A percentile compares a stretch with the other conserved stretches of the same genome.
Conservation (phyloP, 2,113 vertebrate genomes). For the Megaceryle maxima region DNA sequence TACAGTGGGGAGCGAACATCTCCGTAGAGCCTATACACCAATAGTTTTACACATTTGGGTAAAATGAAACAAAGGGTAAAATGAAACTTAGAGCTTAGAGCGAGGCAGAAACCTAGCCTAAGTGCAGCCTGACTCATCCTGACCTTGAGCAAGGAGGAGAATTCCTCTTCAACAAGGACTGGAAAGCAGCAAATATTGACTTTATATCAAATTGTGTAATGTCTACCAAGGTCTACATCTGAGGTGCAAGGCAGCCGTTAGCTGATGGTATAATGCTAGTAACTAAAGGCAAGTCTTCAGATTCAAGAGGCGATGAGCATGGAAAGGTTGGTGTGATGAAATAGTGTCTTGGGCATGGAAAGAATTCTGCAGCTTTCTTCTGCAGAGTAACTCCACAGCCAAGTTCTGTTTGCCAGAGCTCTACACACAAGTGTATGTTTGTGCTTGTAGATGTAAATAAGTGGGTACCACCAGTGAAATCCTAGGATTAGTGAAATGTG, state of each 20-base stretch:
- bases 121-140: not conserved
- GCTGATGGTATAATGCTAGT: not conserved
- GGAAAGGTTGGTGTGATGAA: not conserved
- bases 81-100: not conserved
- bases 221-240: not conserved
- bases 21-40: not conserved
- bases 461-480: not conserved
- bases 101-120: not conserved
- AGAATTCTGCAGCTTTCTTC: not conserved
- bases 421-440: not conserved
- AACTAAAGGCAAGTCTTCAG: not conserved
- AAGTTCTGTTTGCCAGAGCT: not conserved
- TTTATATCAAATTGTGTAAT: not conserved
- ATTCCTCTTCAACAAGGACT: not conserved
- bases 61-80: not conserved
- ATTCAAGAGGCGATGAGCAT: not conserved
- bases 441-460: not conserved
- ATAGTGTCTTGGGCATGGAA: not conserved
- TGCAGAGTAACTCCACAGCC: not conserved
- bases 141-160: not conserved
- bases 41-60: not conserved
- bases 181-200: not conserved
- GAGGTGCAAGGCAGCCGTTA: not conserved
- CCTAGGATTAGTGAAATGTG: not conserved
- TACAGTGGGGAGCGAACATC: not conserved